A percentile compares a stretch with the other conserved stretches of the same genome.
Evolutionary conservation across 2,797 vertebrate genomes (phyloP).

Genomic region (Rousettus madagascariensis): DNA sequence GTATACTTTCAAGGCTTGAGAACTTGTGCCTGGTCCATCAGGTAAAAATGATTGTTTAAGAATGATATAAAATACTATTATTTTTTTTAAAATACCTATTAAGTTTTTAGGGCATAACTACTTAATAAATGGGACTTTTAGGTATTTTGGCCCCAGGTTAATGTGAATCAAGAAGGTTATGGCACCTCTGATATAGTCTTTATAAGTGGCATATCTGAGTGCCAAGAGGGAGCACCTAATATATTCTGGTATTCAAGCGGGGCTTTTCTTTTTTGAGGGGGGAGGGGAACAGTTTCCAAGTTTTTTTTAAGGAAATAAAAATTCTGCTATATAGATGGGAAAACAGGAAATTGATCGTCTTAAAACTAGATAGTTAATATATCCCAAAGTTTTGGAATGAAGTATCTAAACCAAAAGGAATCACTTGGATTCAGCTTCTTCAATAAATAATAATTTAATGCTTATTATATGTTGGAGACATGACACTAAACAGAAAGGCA

Average conservation of each 20-base stretch:
- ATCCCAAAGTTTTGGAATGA: neutral
- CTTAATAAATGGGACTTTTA: neutral
- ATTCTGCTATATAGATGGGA: neutral
- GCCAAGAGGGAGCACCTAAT: neutral
- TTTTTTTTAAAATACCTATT: neutral
- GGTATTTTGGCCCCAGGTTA: neutral
- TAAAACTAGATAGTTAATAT: neutral
- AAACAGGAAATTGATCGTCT: neutral
- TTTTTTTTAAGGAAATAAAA: slow-evolving; percentile 40
- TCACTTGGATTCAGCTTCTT: neutral
- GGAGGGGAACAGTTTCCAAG: too few species aligned
- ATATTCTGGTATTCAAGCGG: neutral
- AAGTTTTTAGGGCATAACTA: neutral
- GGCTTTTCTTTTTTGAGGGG: neutral
- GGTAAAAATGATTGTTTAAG: neutral
- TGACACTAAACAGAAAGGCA: neutral
- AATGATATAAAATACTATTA: neutral
- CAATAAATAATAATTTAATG: neutral
- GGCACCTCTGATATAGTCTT: neutral
- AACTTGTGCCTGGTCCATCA: neutral
- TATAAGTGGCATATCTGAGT: neutral
- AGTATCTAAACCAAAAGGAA: neutral
- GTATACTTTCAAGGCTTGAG: neutral
- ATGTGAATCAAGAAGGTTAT: neutral
- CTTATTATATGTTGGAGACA: neutral